Evolutionary conservation across 2,113 vertebrate genomes (phyloP), one percentile per base, ranked within the genome.

Genomic region (Danionella cerebrum): DNA sequence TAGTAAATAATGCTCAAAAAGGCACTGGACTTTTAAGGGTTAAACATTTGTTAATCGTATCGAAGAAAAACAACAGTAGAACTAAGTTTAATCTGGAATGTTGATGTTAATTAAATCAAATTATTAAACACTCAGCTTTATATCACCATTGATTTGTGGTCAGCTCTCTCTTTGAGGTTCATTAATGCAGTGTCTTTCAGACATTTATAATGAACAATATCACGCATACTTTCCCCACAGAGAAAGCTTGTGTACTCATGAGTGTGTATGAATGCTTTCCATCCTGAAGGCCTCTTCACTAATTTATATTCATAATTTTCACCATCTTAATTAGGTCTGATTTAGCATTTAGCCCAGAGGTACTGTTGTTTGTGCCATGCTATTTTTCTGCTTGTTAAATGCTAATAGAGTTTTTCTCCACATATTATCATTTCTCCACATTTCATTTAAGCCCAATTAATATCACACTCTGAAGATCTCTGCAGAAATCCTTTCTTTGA

Each of bases 301-400:
- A 36, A 16, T 47, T 31, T 55, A 74, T 78, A 81, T 78, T 71
- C 71, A 83, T 83, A 44, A 83, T 84, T 79, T 82, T 69, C 76
- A 74, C 82, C 76, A 82, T 74, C 75, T 77, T 87, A 86, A 87
- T 82, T 77, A 84, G 75, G 54, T 69, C 66, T 75, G 80, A 73
- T 78, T 83, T 77, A 74, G 52, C 73, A 70, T 66, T 67, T 64
- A 65, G 76, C 82, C 82, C 74, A 48, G 77, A 85, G 80, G 81
- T 70, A 6, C 65, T 67, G 65, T 80, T 85, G 80, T 85, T 82
- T 82, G 76, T 82, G 78, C 79, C 80, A 80, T 78, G 75, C 67
- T 65, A 78, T 83, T 85, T 83, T 80, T 82, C 79, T 73, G 79
- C 79, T 84, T 80, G 84, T 83, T 88, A 84, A 85, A 83, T 86